phyloP scores from a whole-genome alignment of 2,797 vertebrate species.

The Labeo calbasu region DNA sequence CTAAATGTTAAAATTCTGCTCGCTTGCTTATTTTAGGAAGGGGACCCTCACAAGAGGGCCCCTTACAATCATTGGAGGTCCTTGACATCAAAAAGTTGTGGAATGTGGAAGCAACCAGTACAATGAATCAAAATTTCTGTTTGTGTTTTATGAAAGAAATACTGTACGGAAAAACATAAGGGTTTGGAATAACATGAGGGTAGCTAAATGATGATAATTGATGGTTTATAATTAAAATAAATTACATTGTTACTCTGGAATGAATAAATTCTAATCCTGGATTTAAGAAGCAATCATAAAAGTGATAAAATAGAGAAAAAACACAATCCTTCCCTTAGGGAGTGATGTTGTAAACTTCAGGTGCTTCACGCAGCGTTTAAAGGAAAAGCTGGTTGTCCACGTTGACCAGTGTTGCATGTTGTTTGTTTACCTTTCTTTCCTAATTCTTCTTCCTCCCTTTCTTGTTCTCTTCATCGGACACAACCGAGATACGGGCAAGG shows the following conservation, averaged over 20 bases:
- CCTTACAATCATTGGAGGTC: not conserved
- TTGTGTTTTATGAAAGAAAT: slow-evolving; percentile 2
- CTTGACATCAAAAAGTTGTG: not conserved
- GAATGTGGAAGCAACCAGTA: not conserved
- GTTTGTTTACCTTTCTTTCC: slow-evolving; percentile 47
- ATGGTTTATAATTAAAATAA: not conserved
- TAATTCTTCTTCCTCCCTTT: slow-evolving; percentile 38
- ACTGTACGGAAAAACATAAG: not conserved
- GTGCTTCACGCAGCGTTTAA: slow-evolving; percentile 41
- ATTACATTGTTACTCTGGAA: not conserved
- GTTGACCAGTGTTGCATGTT: slow-evolving; percentile 58
- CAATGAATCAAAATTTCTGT: not conserved
- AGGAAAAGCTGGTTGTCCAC: slow-evolving; percentile 55
- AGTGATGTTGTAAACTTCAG: slow-evolving; percentile 57
- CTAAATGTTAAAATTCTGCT: too few relatives aligned
- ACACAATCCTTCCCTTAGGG: slow-evolving; percentile 40
- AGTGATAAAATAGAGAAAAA: not conserved
- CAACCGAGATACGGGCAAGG: slow-evolving; percentile 60
- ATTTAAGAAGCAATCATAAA: slow-evolving; percentile 29
- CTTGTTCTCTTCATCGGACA: slow-evolving; percentile 54
- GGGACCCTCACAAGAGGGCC: not conserved
- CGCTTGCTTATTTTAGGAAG: not conserved
- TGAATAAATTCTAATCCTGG: slow-evolving; percentile 19
- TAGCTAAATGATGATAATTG: not conserved
- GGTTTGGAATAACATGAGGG: not conserved